Conservation (phyloP, 1,140 invertebrate genomes). For the Drosophila malerkotliana region DNA sequence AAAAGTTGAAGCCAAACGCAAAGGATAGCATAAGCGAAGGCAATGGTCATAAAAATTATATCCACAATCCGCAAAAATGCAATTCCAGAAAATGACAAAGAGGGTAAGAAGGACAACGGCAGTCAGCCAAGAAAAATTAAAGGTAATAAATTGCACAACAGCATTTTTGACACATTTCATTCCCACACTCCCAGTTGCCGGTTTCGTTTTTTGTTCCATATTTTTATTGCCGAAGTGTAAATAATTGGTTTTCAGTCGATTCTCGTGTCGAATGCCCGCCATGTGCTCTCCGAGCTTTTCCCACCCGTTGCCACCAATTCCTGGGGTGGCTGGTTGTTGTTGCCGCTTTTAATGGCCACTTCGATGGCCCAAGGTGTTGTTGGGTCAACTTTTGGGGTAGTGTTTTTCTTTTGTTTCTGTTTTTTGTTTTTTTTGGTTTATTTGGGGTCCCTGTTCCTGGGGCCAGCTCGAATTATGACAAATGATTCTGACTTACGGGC, state of each 20-base stretch:
- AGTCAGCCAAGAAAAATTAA: constrained; percentile 58
- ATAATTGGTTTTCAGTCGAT: constrained; percentile 80
- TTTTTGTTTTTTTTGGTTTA: constrained; percentile 27
- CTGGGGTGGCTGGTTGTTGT: constrained; percentile 38
- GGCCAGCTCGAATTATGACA: constrained; percentile 66
- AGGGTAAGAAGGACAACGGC: constrained; percentile 14
- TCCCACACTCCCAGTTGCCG: constrained; percentile 21
- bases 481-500: constrained; percentile 66
- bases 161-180: constrained; percentile 64
- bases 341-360: constrained; percentile 59
- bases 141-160: constrained; percentile 75
- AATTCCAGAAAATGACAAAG: constrained; percentile 37
- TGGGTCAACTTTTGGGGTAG: constrained; percentile 33
- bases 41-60: constrained; percentile 48
- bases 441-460: constrained; percentile 1
- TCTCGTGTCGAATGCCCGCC: constrained; percentile 66
- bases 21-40: constrained; percentile 12
- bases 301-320: constrained; percentile 1
- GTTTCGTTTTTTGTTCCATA: constrained; percentile 43
- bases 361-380: constrained; percentile 47
- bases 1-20: constrained; percentile 40
- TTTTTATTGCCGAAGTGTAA: constrained; percentile 79
- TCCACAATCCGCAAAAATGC: constrained; percentile 63
- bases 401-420: constrained; percentile 18
- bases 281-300: constrained; percentile 32